Evolutionary conservation across 1,140 invertebrate species (phyloP).

Genomic region (Atta cephalotes): DNA sequence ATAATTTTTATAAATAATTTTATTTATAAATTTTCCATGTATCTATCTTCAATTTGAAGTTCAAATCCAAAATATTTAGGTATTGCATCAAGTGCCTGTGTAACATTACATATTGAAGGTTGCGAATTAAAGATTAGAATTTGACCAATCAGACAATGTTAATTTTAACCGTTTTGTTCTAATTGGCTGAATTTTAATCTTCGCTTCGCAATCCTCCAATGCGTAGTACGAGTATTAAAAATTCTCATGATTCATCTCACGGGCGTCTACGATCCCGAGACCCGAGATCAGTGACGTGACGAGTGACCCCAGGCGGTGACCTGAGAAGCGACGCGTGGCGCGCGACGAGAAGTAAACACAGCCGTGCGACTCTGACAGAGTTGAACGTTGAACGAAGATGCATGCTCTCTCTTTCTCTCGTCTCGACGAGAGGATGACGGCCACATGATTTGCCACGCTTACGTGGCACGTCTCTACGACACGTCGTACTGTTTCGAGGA

Average conservation of each 20-base stretch:
- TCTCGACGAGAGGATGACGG: not conserved
- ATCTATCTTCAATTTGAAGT: not conserved
- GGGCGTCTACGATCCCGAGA: constrained; percentile 22
- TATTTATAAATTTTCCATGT: not conserved
- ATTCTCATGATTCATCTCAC: not conserved
- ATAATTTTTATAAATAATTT: not conserved
- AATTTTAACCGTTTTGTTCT: no score
- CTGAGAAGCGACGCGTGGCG: constrained; percentile 39
- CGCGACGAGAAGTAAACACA: constrained; percentile 27
- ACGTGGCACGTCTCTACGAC: not conserved
- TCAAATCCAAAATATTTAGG: no score
- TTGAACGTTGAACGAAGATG: not conserved
- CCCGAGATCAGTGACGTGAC: constrained; percentile 30
- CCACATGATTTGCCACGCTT: not conserved
- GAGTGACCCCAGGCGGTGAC: constrained; percentile 65
- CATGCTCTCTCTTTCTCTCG: not conserved
- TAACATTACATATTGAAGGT: no score
- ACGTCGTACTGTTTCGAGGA: not conserved
- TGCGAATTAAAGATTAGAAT: no score
- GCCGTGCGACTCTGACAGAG: not conserved
- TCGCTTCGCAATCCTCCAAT: no score
- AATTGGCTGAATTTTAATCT: no score
- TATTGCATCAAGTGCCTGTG: no score
- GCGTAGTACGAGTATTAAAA: not conserved
- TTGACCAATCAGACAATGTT: no score